A percentile compares a stretch with the other conserved stretches of the same genome.
These are phyloP conservation scores for Cichladusa arquata DNA, from an alignment of 2,113 vertebrate species.

Conservation along the genomic window DNA sequence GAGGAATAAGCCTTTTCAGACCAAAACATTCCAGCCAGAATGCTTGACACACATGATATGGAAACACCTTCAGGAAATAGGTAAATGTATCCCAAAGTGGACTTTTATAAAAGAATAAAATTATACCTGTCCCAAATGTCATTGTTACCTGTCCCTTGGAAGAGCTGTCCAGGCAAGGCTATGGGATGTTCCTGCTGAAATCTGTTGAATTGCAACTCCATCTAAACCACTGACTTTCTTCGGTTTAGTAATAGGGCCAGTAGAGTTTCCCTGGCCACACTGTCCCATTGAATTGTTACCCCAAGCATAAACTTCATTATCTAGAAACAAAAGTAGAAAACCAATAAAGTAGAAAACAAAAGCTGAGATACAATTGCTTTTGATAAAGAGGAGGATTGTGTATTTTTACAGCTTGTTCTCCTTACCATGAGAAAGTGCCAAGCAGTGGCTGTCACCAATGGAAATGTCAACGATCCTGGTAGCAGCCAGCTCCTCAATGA, in stretches of 20 bases:
- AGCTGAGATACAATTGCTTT: neutral
- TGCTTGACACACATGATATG: neutral
- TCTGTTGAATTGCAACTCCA: conserved; percentile 94
- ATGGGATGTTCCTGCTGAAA: conserved; percentile 95
- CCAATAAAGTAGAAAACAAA: neutral
- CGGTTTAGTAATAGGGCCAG: conserved; percentile 96
- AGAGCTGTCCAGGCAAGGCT: conserved; percentile 97
- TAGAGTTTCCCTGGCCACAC: conserved; percentile 98
- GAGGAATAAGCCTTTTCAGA: neutral
- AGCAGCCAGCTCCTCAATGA: conserved; percentile 92
- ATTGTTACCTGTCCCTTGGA: conserved; percentile 89
- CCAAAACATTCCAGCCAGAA: neutral
- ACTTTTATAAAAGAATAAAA: neutral
- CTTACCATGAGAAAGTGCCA: conserved; percentile 95
- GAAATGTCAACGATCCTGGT: conserved; percentile 97
- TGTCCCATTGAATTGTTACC: conserved; percentile 99
- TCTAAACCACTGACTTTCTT: conserved; percentile 97
- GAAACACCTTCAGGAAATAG: neutral
- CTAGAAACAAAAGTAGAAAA: too few relatives aligned
- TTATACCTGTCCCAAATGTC: neutral
- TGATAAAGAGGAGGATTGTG: neutral
- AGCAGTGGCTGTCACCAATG: conserved; percentile 96
- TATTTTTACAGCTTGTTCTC: neutral
- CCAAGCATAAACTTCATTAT: conserved; percentile 99
- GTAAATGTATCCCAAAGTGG: neutral